Evolutionary conservation across 2,888 invertebrate genomes (phyloP), one percentile per base, ranked within the genome.

Genomic region (Notodonta dromedarius): DNA sequence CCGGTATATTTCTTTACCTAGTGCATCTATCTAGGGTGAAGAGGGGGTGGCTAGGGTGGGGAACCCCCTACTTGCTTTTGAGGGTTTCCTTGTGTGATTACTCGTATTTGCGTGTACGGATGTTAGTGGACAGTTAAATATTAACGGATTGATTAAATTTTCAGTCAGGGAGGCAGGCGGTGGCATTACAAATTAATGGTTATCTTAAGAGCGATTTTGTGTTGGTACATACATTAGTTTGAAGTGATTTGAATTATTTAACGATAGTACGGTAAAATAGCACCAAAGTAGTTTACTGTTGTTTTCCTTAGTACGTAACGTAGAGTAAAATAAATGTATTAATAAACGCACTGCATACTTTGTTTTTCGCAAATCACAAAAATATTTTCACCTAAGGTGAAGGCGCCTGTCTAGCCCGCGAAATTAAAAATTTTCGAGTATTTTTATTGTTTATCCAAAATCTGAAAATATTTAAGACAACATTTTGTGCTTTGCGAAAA

Each of bases 101-200:
- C 39, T 55, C 40, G 55, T 40, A 52, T 32, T 52, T 52, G 52
- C 52, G 55, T 40, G 11, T 40, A 14, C 39, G 40, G 14, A 40
- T 55, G 55, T 14, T 55, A 35, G 40, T 55, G 55, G 55, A 55
- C 55, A 55, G 55, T 55, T 55, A 55, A 55, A 55, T 55, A 55
- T 55, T 55, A 55, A 55, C 55, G 55, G 16, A 55, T 55, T 40
- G 55, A 55, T 55, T 55, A 55, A 55, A 39, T 11, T 55, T 55
- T 55, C 55, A 55, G 32, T 32, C 11, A 40, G 3, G 12, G 32
- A 24, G 32, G 16, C 16, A 52, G 52, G 2, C 12, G 7, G 32
- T 7, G 53, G 32, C 32, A 53, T 53, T 53, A 53, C 53, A 53
- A 32, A 53, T 53, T 53, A 32, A 53, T 53, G 53, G 32, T 35